Evolutionary conservation across 2,797 vertebrate genomes (phyloP).

Genomic region (Phoebastria nigripes): DNA sequence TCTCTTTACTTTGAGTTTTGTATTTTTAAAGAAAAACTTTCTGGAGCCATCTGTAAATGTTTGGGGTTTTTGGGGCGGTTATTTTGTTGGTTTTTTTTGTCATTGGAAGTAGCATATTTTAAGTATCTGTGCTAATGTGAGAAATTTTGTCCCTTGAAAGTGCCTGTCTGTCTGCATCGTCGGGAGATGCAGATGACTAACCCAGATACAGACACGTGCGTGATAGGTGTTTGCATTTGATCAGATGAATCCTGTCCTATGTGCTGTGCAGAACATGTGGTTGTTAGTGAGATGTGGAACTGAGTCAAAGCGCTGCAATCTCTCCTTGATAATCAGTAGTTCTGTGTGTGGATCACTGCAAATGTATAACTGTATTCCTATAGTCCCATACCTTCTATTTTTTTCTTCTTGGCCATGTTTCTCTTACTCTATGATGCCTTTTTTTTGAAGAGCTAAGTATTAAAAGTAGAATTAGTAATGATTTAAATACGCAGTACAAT

Average conservation of each 20-base stretch:
- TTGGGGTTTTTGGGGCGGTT: not conserved
- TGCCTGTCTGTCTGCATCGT: not conserved
- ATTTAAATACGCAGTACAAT: not conserved
- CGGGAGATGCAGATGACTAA: not conserved
- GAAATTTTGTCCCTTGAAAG: not conserved
- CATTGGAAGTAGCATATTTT: not conserved
- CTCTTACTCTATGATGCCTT: not conserved
- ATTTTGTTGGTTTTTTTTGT: not conserved
- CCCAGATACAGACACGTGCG: not conserved
- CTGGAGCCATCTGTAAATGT: not conserved
- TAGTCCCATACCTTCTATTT: not conserved
- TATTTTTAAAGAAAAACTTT: not conserved
- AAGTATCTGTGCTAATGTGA: not conserved
- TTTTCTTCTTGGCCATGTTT: not conserved
- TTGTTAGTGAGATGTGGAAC: not conserved
- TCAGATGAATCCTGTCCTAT: not conserved
- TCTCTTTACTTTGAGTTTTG: not conserved
- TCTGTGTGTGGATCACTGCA: not conserved
- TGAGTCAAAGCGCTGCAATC: not conserved
- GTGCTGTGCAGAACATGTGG: not conserved
- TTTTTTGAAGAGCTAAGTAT: not conserved
- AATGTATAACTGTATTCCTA: not conserved
- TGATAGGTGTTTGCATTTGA: not conserved
- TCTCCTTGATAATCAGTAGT: not conserved
- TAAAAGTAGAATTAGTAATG: not conserved